These are phyloP conservation scores for Salvelinus alpinus DNA, from an alignment of 2,113 vertebrate species.

Conservation along the genomic window DNA sequence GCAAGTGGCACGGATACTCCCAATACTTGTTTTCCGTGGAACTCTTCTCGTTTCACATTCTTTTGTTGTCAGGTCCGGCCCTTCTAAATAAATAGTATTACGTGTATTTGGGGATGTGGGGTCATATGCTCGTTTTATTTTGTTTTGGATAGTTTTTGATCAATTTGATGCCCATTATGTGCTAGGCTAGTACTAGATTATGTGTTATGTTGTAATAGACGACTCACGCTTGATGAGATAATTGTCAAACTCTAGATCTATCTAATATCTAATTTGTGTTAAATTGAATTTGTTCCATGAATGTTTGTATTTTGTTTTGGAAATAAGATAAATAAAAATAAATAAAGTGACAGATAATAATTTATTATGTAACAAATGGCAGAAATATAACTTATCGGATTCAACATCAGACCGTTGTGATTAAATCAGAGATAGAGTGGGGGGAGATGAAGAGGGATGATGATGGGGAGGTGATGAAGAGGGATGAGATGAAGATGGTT, in stretches of 20 bases:
- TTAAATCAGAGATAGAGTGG: background rate
- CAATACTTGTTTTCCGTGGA: constrained; percentile 63
- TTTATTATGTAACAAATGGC: background rate
- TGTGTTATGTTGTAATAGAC: background rate
- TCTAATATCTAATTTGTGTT: too few species aligned
- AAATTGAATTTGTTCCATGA: too few species aligned
- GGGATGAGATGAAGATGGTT: too few species aligned
- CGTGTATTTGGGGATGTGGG: constrained; percentile 24
- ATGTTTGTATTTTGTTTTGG: background rate
- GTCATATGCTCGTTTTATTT: constrained; percentile 18
- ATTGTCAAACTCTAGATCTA: background rate
- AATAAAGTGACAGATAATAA: background rate
- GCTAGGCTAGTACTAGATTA: background rate
- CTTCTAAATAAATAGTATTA: constrained; percentile 45
- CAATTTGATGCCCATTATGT: background rate
- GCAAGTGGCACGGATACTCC: constrained; percentile 68
- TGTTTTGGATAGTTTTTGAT: too few species aligned
- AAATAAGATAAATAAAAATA: background rate
- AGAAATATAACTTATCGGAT: background rate
- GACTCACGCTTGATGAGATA: background rate
- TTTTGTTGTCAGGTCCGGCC: constrained; percentile 52
- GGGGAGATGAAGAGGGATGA: background rate
- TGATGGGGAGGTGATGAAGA: too few species aligned
- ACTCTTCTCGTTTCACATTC: constrained; percentile 54
- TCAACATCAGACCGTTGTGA: background rate